A percentile compares a stretch with the other conserved stretches of the same genome.
Evolutionary conservation across 1,140 invertebrate species (phyloP).

Genomic region (Papilio aristodemus): DNA sequence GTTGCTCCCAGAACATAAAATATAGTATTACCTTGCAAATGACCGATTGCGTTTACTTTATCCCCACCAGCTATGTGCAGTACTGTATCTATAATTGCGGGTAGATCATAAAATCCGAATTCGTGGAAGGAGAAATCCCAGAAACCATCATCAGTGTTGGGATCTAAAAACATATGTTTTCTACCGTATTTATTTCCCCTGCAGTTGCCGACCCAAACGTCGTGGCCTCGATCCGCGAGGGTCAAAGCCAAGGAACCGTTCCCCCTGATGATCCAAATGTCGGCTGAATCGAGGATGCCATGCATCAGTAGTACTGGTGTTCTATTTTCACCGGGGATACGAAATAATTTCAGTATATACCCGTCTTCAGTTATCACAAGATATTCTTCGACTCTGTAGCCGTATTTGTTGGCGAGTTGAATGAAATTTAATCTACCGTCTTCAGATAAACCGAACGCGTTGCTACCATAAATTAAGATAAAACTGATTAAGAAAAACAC

Average conservation of each 20-base stretch:
- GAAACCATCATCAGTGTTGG: slow-evolving; percentile 62
- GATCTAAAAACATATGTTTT: slow-evolving; percentile 74
- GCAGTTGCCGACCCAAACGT: slow-evolving; percentile 86
- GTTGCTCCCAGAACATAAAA: slow-evolving; percentile 69
- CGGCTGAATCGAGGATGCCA: slow-evolving; percentile 84
- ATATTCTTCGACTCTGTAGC: slow-evolving; percentile 79
- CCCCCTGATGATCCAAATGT: slow-evolving; percentile 82
- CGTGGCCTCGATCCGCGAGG: slow-evolving; percentile 75
- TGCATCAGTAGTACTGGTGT: slow-evolving; percentile 84
- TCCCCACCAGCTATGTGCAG: slow-evolving; percentile 72
- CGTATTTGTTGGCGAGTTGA: slow-evolving; percentile 65
- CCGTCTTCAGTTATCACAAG: slow-evolving; percentile 82
- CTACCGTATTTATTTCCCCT: slow-evolving; percentile 84
- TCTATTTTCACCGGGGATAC: slow-evolving; percentile 69
- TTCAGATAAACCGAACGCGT: neutral
- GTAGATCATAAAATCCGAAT: slow-evolving; percentile 81
- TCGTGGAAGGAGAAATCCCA: slow-evolving; percentile 84
- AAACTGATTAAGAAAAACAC: neutral
- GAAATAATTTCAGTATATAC: slow-evolving; percentile 84
- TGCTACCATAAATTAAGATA: neutral
- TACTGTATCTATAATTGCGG: slow-evolving; percentile 81
- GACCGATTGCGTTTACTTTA: slow-evolving; percentile 82
- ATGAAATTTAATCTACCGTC: slow-evolving; percentile 33
- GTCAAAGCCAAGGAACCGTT: slow-evolving; percentile 68
- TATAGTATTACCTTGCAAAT: slow-evolving; percentile 85